These are phyloP conservation scores for Cnemophilus loriae DNA, from an alignment of 2,113 vertebrate species.

Conservation along the genomic window DNA sequence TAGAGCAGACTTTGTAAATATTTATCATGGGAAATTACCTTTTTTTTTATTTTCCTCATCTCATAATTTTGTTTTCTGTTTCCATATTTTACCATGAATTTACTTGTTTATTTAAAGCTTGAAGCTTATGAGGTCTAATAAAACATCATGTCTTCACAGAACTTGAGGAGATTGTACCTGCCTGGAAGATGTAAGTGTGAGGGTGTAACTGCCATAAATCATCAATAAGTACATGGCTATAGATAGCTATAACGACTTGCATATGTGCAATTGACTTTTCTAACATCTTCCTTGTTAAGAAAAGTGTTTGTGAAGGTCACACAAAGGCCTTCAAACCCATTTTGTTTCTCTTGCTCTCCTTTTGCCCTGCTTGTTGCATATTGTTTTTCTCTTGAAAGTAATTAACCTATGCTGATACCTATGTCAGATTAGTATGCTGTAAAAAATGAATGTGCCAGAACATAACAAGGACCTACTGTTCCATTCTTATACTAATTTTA, in stretches of 20 bases:
- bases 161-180: neutral
- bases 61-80: neutral
- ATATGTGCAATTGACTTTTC: neutral
- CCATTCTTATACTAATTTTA: neutral
- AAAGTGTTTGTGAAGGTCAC: neutral
- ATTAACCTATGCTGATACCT: constrained; percentile 12
- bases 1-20: neutral
- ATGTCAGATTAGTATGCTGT: neutral
- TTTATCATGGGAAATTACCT: neutral
- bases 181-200: neutral
- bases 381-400: neutral
- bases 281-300: neutral
- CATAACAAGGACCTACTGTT: neutral
- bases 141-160: neutral
- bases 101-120: neutral
- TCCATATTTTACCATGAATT: neutral
- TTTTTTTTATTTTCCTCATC: neutral
- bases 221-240: neutral
- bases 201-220: neutral
- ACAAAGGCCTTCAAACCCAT: neutral
- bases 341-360: neutral
- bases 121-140: neutral
- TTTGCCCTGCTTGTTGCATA: neutral
- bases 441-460: neutral
- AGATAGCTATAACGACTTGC: neutral